These are phyloP conservation scores for Cheilosia soror DNA, from an alignment of 2,888 invertebrate species.

Conservation along the genomic window DNA sequence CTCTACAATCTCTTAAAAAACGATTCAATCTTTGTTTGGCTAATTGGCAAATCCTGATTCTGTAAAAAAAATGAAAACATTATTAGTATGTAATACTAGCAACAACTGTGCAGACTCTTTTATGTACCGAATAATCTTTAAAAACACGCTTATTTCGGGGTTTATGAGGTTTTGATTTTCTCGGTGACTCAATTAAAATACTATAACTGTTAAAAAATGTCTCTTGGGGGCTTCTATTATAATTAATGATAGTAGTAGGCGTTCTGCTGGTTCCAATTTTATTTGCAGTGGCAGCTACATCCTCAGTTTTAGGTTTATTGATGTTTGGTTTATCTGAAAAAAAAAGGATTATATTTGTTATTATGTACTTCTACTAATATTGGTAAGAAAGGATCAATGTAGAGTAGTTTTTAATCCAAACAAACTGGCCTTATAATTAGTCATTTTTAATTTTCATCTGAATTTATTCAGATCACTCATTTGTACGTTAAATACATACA, in stretches of 20 bases:
- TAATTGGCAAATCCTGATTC: conserved; percentile 31
- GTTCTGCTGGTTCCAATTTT: background rate
- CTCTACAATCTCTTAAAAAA: conserved; percentile 60
- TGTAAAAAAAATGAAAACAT: conserved; percentile 1
- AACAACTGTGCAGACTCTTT: background rate
- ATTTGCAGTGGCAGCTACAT: background rate
- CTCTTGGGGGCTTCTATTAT: background rate
- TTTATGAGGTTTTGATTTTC: conserved; percentile 8
- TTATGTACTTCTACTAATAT: background rate
- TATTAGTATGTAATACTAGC: background rate
- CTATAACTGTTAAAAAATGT: conserved; percentile 28
- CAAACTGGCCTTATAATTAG: no score
- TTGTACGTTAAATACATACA: no score
- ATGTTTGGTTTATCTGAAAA: conserved; percentile 40
- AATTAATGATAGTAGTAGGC: background rate
- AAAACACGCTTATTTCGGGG: conserved; percentile 20
- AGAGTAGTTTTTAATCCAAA: no score
- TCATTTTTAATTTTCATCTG: no score
- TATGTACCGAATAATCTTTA: conserved; percentile 22
- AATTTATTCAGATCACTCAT: no score
- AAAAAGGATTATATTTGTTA: background rate
- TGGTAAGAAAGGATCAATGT: no score
- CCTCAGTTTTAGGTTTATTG: background rate
- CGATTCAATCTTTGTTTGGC: conserved; percentile 62
- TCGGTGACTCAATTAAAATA: conserved; percentile 12